Evolutionary conservation across 2,113 vertebrate species (phyloP), one percentile per base, ranked within the genome.

Genomic region (Hoplias malabaricus): DNA sequence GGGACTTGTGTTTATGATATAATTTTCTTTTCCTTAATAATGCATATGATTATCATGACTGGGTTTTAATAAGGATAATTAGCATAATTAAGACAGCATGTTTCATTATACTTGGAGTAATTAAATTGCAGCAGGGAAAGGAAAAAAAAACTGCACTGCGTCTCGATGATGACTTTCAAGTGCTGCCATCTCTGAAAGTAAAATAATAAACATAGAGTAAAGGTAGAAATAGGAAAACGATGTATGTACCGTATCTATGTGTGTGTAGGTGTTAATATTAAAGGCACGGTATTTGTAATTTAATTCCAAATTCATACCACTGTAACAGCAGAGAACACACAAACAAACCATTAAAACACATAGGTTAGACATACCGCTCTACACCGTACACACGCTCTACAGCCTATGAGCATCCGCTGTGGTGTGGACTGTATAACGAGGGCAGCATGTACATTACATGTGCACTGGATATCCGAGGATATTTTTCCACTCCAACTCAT

Each of bases 41-140:
- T 79, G 83, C 82, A 84, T 80, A 76, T 73, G 83, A 86, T 86
- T 85, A 88, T 86, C 78, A 82, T 68, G 77, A 79, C 70, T 77
- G 61, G 76, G 73, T 84, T 78, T 80, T 80, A 88, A 86, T 83
- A 79, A 84, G 86, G 84, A 83, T 81, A 86, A 88, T 89, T 84
- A 84, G 66, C 84, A 82, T 85, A 65, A 83, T 85, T 81, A 81
- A 80, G 74, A 84, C 71, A 77, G 81, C 81, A 69, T 80, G 82
- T 89, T 87, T 85, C 80, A 88, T 89, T 87, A 79, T 61, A 75
- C 73, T 75, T 40, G 10, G 48, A 42, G 69, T 68, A 69, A 77
- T 71, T 73, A 76, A 80, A 27, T 68, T 62, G 54, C 50, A 57
- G 25, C 27, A 43, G 27, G 9, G 23, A 23, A 38, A 31, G 21